phyloP scores from a whole-genome alignment of 1,140 invertebrate species.

The Drosophila busckii region DNA sequence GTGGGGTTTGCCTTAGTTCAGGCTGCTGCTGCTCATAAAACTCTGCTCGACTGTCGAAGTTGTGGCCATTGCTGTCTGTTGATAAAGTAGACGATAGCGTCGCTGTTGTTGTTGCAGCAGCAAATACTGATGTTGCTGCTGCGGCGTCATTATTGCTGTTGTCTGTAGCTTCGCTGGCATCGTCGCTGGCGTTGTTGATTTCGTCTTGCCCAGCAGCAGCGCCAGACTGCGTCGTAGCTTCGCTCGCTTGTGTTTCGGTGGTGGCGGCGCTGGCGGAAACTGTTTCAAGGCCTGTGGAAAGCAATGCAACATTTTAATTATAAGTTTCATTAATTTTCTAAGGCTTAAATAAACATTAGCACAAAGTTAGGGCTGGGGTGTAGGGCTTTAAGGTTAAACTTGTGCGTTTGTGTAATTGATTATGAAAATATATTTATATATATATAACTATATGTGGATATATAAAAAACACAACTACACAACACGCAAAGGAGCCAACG shows the following conservation, averaged over 20 bases:
- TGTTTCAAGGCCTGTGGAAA: conserved; percentile 45
- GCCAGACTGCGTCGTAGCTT: conserved; percentile 62
- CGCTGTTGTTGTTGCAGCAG: conserved; percentile 52
- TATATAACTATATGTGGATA: conserved; percentile 11
- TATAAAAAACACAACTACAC: conserved; percentile 46
- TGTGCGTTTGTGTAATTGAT: conserved; percentile 15
- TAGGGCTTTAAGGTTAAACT: conserved; percentile 6
- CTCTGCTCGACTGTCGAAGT: conserved; percentile 54
- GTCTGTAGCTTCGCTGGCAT: neutral
- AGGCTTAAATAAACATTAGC: conserved; percentile 17
- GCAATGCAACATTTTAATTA: conserved; percentile 3
- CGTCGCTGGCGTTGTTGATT: conserved; percentile 6
- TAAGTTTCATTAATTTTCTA: no score
- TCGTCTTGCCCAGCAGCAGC: conserved; percentile 52
- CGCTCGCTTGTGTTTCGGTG: conserved; percentile 43
- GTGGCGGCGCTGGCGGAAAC: conserved; percentile 6
- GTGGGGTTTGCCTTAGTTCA: conserved; percentile 43
- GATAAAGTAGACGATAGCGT: conserved; percentile 65
- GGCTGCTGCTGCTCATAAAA: conserved; percentile 47
- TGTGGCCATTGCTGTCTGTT: conserved; percentile 62
- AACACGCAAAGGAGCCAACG: conserved; percentile 62
- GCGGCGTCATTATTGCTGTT: conserved; percentile 43
- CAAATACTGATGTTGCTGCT: conserved; percentile 62
- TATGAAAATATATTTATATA: neutral
- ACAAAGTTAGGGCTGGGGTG: conserved; percentile 3